Percentiles rank a stretch among this genome's conserved stretches.
Evolutionary conservation across 37 sponge, comb jelly and placozoan genomes (phyloP).

Genomic region (Cliona cf. orientalis): DNA sequence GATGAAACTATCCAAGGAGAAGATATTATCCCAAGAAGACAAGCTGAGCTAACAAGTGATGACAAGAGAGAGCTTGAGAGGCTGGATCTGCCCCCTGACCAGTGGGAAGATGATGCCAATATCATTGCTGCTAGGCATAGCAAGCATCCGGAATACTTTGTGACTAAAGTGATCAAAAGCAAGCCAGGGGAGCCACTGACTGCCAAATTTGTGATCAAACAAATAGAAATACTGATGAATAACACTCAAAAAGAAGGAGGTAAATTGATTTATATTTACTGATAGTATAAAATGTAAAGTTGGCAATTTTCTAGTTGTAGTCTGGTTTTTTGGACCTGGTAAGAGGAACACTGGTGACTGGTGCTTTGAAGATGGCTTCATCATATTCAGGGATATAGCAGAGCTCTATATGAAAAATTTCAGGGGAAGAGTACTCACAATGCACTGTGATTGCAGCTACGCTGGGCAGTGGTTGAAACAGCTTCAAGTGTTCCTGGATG

Average conservation of each 20-base stretch:
- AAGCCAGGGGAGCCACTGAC: background rate
- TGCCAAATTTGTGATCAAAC: background rate
- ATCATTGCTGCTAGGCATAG: too few species aligned
- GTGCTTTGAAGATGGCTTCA: too few species aligned
- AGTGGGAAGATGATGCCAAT: too few species aligned
- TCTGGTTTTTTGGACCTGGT: too few species aligned
- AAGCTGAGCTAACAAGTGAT: background rate
- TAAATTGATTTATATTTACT: background rate
- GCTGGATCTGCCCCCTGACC: too few species aligned
- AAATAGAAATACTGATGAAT: background rate
- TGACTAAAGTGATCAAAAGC: background rate
- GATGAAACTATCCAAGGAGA: too few species aligned
- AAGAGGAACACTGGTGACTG: too few species aligned
- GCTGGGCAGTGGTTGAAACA: constrained; percentile 64
- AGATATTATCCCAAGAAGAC: background rate
- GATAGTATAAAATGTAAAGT: background rate
- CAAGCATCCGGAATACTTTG: too few species aligned
- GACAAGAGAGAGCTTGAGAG: background rate
- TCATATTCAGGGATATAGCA: too few species aligned
- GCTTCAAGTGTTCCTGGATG: constrained; percentile 41
- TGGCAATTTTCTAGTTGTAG: background rate
- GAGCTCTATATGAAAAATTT: too few species aligned
- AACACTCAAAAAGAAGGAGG: constrained; percentile 1
- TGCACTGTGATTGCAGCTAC: constrained; percentile 67
- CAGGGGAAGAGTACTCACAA: constrained; percentile 40